Evolutionary conservation across 1,140 invertebrate genomes (phyloP).

Genomic region (Parasteatoda tepidariorum): DNA sequence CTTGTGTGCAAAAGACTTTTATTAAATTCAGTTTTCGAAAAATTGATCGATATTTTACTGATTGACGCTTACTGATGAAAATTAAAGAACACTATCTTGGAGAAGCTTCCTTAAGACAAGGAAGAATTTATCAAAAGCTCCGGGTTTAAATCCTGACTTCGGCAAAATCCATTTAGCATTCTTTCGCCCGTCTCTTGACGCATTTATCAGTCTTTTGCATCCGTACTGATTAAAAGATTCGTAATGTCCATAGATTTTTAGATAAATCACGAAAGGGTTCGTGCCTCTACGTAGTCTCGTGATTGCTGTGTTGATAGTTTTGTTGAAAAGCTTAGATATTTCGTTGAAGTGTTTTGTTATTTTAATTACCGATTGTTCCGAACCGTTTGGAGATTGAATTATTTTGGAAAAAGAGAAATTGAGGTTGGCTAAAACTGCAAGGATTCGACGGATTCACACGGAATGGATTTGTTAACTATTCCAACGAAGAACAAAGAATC

Average conservation of each 20-base stretch:
- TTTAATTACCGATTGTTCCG: no score
- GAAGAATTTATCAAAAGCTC: slow-evolving; percentile 40
- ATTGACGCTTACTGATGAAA: slow-evolving; percentile 47
- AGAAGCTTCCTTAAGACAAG: background rate
- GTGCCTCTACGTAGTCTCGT: background rate
- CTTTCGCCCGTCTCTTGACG: slow-evolving; percentile 22
- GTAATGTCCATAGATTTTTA: slow-evolving; percentile 40
- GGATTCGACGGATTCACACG: no score
- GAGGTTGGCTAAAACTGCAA: no score
- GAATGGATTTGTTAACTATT: no score
- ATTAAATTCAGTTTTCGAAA: slow-evolving; percentile 22
- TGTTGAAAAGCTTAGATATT: background rate
- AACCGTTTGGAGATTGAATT: no score
- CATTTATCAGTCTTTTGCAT: slow-evolving; percentile 7
- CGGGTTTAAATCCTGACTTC: slow-evolving; percentile 14
- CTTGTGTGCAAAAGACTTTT: slow-evolving; percentile 13
- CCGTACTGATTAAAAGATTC: slow-evolving; percentile 4
- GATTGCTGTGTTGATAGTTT: background rate
- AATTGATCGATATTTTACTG: slow-evolving; percentile 26
- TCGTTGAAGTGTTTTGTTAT: no score
- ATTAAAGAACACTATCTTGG: slow-evolving; percentile 24
- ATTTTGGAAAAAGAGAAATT: no score
- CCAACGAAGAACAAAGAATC: no score
- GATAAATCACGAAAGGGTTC: slow-evolving; percentile 8
- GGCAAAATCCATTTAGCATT: slow-evolving; percentile 35